These are phyloP conservation scores for Apaloderma vittatum DNA, from an alignment of 2,113 vertebrate genomes.

Conservation along the genomic window DNA sequence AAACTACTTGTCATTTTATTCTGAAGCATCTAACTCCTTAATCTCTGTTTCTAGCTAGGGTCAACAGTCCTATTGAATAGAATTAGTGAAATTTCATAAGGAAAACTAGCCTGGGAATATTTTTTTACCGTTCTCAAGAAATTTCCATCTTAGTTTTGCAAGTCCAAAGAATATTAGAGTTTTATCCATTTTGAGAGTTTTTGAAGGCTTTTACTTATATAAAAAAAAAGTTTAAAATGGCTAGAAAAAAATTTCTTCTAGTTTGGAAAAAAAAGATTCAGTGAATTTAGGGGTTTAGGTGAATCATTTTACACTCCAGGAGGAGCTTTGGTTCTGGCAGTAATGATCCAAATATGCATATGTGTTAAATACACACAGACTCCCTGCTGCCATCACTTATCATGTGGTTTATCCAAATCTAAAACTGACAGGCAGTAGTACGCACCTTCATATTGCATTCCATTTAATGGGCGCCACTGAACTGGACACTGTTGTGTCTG, in stretches of 20 bases:
- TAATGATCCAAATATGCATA: background rate
- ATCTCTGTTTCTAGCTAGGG: background rate
- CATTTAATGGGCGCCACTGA: constrained; percentile 1
- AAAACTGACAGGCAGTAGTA: background rate
- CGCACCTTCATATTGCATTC: background rate
- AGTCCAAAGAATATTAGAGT: background rate
- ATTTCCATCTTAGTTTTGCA: constrained; percentile 37
- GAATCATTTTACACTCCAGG: constrained; percentile 57
- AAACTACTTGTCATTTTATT: background rate
- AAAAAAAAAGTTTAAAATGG: background rate
- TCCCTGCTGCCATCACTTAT: constrained; percentile 16
- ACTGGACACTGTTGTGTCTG: constrained; percentile 49
- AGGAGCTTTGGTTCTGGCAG: constrained; percentile 38
- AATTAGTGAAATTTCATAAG: background rate
- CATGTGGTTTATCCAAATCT: background rate
- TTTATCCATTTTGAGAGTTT: background rate
- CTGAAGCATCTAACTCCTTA: background rate
- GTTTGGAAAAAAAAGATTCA: background rate
- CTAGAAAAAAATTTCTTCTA: background rate
- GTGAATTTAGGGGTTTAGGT: constrained; percentile 46
- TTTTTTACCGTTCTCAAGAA: background rate
- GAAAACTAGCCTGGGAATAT: background rate
- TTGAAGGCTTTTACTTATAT: background rate
- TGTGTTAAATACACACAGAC: constrained; percentile 9
- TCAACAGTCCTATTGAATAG: background rate